Percentiles rank a stretch among this genome's conserved stretches.
phyloP scores from a whole-genome alignment of 2,888 invertebrate species.

The Sarcophaga caerulescens region DNA sequence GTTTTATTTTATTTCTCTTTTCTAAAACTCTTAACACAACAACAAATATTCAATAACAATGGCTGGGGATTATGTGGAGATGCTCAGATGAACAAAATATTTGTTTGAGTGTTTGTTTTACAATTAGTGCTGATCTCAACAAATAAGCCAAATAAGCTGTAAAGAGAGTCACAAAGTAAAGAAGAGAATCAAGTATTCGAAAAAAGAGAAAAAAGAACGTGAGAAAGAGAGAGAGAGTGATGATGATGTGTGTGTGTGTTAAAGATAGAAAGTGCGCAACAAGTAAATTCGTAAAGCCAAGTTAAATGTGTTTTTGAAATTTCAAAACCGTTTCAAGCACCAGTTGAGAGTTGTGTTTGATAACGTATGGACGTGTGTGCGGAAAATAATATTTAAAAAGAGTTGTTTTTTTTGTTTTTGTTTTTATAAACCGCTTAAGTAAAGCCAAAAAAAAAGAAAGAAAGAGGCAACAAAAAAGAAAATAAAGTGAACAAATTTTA shows the following conservation, averaged over 20 bases:
- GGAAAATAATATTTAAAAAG: constrained; percentile 28
- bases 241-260: too few relatives aligned
- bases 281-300: constrained; percentile 37
- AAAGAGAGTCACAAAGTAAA: too few relatives aligned
- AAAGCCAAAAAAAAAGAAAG: constrained; percentile 7
- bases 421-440: neutral
- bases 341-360: constrained; percentile 65
- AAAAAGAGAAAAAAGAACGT: constrained; percentile 5
- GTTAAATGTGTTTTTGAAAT: neutral
- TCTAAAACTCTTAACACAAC: too few relatives aligned
- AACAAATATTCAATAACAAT: too few relatives aligned
- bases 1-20: too few relatives aligned
- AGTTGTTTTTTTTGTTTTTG: neutral
- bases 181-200: neutral
- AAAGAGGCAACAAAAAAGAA: constrained; percentile 24
- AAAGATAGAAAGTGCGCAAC: constrained; percentile 32
- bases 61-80: too few relatives aligned
- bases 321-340: constrained; percentile 51
- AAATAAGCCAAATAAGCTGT: neutral
- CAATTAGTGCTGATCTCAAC: constrained; percentile 28
- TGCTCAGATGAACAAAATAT: neutral
- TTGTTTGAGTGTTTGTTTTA: constrained; percentile 15
- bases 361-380: constrained; percentile 53
- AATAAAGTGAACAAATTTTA: constrained; percentile 9
- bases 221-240: neutral